A percentile compares a stretch with the other conserved stretches of the same genome.
Evolutionary conservation across 2,797 vertebrate species (phyloP).

Genomic region (Leptatherina wallacei): DNA sequence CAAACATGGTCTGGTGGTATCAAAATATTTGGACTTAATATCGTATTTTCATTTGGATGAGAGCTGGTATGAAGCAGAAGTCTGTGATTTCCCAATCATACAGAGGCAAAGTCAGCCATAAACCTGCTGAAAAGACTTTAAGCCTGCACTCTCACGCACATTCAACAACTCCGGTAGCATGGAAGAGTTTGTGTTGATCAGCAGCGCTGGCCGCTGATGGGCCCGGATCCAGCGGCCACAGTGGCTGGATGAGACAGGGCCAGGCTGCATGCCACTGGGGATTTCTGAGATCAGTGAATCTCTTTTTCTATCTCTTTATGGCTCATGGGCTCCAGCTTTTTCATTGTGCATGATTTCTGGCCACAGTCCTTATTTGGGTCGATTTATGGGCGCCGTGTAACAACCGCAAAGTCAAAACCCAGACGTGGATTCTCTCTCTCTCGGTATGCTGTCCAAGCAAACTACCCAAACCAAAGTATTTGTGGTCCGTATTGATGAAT

Average conservation of each 20-base stretch:
- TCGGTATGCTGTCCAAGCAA: slow-evolving; percentile 23
- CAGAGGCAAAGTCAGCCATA: slow-evolving; percentile 59
- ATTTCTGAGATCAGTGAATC: slow-evolving; percentile 73
- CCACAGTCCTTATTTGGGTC: slow-evolving; percentile 69
- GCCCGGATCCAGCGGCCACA: slow-evolving; percentile 68
- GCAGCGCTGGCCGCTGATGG: slow-evolving; percentile 57
- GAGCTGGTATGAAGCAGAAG: slow-evolving; percentile 33
- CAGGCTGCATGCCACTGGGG: slow-evolving; percentile 55
- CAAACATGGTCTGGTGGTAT: slow-evolving; percentile 5
- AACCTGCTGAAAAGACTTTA: slow-evolving; percentile 66
- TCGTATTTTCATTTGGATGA: slow-evolving; percentile 33
- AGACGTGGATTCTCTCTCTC: slow-evolving; percentile 49
- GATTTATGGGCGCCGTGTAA: slow-evolving; percentile 69
- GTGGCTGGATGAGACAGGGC: slow-evolving; percentile 60
- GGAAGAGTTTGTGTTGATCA: slow-evolving; percentile 60
- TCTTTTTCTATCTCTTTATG: slow-evolving; percentile 56
- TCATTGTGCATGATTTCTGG: slow-evolving; percentile 55
- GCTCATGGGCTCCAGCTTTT: slow-evolving; percentile 47
- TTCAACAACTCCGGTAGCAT: slow-evolving; percentile 27
- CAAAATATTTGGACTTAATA: slow-evolving; percentile 26
- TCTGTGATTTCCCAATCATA: slow-evolving; percentile 31
- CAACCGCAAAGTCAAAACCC: slow-evolving; percentile 64
- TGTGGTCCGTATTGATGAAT: slow-evolving; percentile 37
- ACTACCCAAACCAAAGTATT: slow-evolving; percentile 49
- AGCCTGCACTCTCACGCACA: slow-evolving; percentile 64